Evolutionary conservation across 2,888 invertebrate species (phyloP), one percentile per base, ranked within the genome.

Genomic region (Chesias legatella): DNA sequence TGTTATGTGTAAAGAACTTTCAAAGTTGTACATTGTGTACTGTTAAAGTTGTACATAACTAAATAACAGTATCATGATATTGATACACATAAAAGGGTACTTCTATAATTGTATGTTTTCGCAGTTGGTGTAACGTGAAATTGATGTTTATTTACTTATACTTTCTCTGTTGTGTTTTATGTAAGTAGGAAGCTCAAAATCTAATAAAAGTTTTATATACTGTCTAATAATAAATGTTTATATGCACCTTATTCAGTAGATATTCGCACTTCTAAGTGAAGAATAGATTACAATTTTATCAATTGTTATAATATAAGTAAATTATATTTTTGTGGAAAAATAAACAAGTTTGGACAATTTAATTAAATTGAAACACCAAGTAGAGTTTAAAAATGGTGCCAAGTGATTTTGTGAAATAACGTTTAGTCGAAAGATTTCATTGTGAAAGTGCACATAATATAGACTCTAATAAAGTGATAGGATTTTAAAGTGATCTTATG

Each of bases 321-420:
- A 56, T 51, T 67, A 68, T 71, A 67, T 71, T 72, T 72, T 68
- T 72, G 57, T 67, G 60, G 56, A 23, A 47, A 36, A 42, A 31
- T 31, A 34, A 51, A 43, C 48, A 53, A 47, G 39, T 54, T 51
- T 45, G 34, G 48, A 52, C 27, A 39, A 11, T 9, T 7, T 10
- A 25, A 32, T 34, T 52, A 43, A 40, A 46, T 42, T 20, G 34
- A 39, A 46, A 53, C 46, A 53, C 53, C 53, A 53, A 48, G 28
- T 45, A 40, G 39, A 33, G 31, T 24, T 11, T 36, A 26, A 36
- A 21, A 20, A 37, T 40, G 39, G 39, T 39, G 44, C 28, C n/a
- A 23, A 41, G 11, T 40, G 36, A 45, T 28, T 39, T 34, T 31
- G 34, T 46, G 49, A 42, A 35, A 25, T 20, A 41, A n/a, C 11